These are phyloP conservation scores for Anastatus disparis DNA, from an alignment of 1,140 invertebrate genomes.

Conservation along the genomic window DNA sequence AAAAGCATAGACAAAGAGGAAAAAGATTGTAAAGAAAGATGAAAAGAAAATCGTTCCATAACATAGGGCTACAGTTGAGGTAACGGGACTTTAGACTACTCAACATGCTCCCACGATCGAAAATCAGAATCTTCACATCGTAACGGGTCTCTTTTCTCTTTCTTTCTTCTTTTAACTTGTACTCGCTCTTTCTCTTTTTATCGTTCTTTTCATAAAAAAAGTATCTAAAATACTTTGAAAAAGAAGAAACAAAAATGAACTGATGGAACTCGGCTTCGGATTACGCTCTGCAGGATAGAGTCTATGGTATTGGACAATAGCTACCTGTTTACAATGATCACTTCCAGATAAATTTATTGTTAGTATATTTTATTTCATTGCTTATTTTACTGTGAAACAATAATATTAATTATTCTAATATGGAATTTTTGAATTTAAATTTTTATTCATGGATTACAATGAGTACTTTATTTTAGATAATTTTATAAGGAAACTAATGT, in stretches of 20 bases:
- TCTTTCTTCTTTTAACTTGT: neutral
- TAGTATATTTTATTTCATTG: slow-evolving; percentile 2
- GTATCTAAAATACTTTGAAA: slow-evolving; percentile 18
- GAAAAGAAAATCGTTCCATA: neutral
- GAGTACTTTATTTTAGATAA: too few species aligned
- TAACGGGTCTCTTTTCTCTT: slow-evolving; percentile 13
- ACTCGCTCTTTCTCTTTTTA: too few species aligned
- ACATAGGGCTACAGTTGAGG: slow-evolving; percentile 10
- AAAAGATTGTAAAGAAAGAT: neutral
- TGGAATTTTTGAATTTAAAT: too few species aligned
- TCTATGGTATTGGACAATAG: neutral
- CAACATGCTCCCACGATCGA: slow-evolving; percentile 38
- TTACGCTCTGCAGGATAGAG: neutral
- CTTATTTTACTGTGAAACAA: too few species aligned
- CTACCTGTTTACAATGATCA: slow-evolving; percentile 3
- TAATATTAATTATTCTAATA: too few species aligned
- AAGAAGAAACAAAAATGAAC: slow-evolving; percentile 27
- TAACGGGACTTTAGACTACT: slow-evolving; percentile 38
- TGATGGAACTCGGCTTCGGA: neutral
- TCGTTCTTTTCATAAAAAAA: slow-evolving; percentile 30
- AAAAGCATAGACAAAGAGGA: neutral
- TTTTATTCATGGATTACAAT: too few species aligned
- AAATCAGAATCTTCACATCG: slow-evolving; percentile 34
- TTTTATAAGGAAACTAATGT: too few species aligned
- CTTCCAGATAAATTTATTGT: neutral